Evolutionary conservation across 2,797 vertebrate genomes (phyloP).

Genomic region (Lacerta agilis): DNA sequence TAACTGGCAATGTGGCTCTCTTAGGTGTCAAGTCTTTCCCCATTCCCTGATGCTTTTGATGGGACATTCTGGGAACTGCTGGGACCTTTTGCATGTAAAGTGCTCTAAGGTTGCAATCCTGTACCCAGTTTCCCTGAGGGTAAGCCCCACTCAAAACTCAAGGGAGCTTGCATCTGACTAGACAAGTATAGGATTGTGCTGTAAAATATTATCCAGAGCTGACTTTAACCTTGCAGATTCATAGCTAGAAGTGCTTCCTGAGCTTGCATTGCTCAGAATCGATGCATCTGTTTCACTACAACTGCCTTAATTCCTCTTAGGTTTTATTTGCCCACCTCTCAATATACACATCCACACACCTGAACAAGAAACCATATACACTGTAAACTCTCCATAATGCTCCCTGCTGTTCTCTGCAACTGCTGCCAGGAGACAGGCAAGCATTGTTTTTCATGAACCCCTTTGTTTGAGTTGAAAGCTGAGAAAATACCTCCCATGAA

Average conservation of each 20-base stretch:
- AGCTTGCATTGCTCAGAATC: neutral
- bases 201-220: neutral
- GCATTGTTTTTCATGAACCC: neutral
- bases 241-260: neutral
- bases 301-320: neutral
- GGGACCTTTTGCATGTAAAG: too few species aligned
- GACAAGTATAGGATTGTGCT: too few species aligned
- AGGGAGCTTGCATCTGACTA: too few species aligned
- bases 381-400: too few species aligned
- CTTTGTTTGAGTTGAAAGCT: neutral
- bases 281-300: neutral
- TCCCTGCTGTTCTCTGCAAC: too few species aligned
- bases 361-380: neutral
- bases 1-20: too few species aligned
- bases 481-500: neutral
- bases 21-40: too few species aligned
- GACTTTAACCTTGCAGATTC: neutral
- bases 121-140: too few species aligned
- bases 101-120: too few species aligned
- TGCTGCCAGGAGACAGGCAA: neutral
- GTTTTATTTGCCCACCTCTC: neutral
- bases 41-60: too few species aligned
- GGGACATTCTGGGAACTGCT: too few species aligned
- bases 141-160: too few species aligned
- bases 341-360: neutral